Conservation (phyloP, 2,797 vertebrate species). For the Enteromius fasciolatus region DNA sequence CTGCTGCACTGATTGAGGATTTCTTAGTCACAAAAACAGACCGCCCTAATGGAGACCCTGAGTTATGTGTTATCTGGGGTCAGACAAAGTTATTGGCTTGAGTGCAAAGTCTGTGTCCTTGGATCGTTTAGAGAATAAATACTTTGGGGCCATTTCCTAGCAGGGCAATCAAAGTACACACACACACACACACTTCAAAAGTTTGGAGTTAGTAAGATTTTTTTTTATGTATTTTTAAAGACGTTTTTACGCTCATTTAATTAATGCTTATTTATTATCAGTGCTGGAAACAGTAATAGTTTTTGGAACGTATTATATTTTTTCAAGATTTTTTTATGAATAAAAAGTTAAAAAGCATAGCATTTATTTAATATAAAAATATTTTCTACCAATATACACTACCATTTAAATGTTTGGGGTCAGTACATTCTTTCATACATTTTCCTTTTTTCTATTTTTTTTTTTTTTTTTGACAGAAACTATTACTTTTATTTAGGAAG, state of each 20-base stretch:
- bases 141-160: background rate
- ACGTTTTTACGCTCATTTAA: background rate
- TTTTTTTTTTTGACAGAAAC: no score
- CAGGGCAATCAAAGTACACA: background rate
- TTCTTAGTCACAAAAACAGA: conserved; percentile 59
- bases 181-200: background rate
- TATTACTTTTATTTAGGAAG: no score
- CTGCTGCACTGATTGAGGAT: conserved; percentile 60
- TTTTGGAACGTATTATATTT: no score
- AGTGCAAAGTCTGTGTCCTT: conserved; percentile 14
- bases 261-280: background rate
- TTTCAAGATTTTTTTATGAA: no score
- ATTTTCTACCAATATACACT: no score
- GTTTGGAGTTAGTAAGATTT: background rate
- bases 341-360: no score
- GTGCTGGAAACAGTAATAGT: no score
- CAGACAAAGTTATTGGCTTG: conserved; percentile 19
- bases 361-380: no score
- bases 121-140: background rate
- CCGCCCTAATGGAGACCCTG: conserved; percentile 36
- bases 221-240: background rate
- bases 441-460: no score
- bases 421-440: no score
- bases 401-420: no score
- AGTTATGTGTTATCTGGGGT: conserved; percentile 14